Base-by-base conservation (phyloP, 37 sponge, comb jelly and placozoan genomes). In the Tethya wilhelma region DNA sequence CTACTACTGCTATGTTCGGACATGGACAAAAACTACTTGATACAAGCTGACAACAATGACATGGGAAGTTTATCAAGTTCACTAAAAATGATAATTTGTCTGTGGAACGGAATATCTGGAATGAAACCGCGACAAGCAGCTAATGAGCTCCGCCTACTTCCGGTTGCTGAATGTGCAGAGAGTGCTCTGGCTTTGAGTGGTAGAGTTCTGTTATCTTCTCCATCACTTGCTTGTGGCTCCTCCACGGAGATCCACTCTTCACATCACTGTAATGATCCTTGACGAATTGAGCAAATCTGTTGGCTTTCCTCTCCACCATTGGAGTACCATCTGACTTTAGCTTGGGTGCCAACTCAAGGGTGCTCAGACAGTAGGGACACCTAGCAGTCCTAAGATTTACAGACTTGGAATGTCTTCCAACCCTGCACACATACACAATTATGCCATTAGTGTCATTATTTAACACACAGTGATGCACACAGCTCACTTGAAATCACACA, bases 371-470 rank as follows among this genome's bases (percentile, higher is more conserved):
- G 36, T 66, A 81, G 1, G 97, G 97, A 45, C 97, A 97, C 7
- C 82, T 69, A 22, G 74, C 73, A 2, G 63, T 79, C 20, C 44
- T 42, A 43, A 94, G 32, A 59, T 94, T 87, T 4, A 97, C 77
- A 14, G 94, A 91, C 71, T 97, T 97, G 8, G 94, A 93, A 39
- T 97, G 97, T 72, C 97, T 66, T 39, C 90, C 92, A 73, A 88
- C 73, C 28, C 73, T 90, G 65, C n/a, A n/a, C n/a, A 55, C 9
- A 73, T n/a, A 44, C 4, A 55, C 8, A 53, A 56, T 46, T 56
- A 56, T 9, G n/a, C 53, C 19, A 30, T 44, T 71, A 71, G 29
- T 25, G 31, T 23, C 4, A 6, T 12, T 36, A 37, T n/a, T n/a
- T n/a, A n/a, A n/a, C n/a, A n/a, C n/a, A n/a, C n/a, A n/a, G n/a